Evolutionary conservation across 1,140 invertebrate species (phyloP).

Genomic region (Augochlora pura): DNA sequence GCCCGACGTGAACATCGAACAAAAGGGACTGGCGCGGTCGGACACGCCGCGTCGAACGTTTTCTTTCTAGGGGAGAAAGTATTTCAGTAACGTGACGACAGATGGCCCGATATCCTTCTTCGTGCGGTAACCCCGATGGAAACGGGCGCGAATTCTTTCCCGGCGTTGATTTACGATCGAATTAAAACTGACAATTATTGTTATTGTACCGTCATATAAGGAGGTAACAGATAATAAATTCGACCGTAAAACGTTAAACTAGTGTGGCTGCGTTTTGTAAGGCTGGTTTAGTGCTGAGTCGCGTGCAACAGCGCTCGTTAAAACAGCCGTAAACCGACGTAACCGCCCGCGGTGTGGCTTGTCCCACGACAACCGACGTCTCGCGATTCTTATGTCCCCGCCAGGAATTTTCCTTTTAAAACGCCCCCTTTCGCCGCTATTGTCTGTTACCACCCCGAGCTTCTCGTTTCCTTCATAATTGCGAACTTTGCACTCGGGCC

Average conservation of each 20-base stretch:
- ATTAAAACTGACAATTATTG: constrained; percentile 81
- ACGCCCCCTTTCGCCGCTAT: not conserved
- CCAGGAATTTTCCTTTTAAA: constrained; percentile 29
- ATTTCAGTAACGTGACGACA: constrained; percentile 69
- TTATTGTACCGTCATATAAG: constrained; percentile 79
- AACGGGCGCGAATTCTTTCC: constrained; percentile 70
- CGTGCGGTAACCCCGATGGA: constrained; percentile 31
- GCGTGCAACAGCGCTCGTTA: constrained; percentile 80
- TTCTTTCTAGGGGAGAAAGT: constrained; percentile 24
- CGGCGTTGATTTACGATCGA: constrained; percentile 75
- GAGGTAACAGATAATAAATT: constrained; percentile 81
- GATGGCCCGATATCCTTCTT: constrained; percentile 65
- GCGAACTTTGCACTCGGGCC: not conserved
- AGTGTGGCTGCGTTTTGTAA: constrained; percentile 79
- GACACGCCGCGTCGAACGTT: constrained; percentile 43
- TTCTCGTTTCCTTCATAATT: not conserved
- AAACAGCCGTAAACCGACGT: constrained; percentile 79
- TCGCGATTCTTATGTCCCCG: constrained; percentile 43
- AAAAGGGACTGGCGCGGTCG: constrained; percentile 54
- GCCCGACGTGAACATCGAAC: constrained; percentile 42
- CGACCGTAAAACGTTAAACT: constrained; percentile 79
- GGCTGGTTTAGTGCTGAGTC: constrained; percentile 79
- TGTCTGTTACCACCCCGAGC: constrained; percentile 5
- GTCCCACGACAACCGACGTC: constrained; percentile 59
- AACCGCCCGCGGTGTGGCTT: constrained; percentile 71